phyloP scores from a whole-genome alignment of 2,888 invertebrate genomes.

The Pharmacophagus antenor region DNA sequence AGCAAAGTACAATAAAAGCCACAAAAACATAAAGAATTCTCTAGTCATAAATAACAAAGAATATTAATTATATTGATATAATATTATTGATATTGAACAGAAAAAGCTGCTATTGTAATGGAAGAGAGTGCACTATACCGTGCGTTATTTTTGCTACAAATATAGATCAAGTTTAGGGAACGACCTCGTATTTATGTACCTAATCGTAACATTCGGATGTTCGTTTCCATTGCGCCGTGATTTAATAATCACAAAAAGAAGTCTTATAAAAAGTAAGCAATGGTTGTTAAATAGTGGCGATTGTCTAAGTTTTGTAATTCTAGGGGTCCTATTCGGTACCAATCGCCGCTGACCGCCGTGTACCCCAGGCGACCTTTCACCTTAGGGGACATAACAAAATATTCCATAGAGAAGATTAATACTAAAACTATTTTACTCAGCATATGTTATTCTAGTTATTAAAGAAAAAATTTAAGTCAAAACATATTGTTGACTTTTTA shows the following conservation, averaged over 20 bases:
- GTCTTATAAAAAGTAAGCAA: not conserved
- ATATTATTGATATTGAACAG: not conserved
- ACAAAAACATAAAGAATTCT: constrained; percentile 28
- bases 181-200: constrained; percentile 1
- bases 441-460: not conserved
- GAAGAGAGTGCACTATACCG: constrained; percentile 1
- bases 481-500: too few species aligned
- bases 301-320: not conserved
- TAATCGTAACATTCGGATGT: not conserved
- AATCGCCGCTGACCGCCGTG: constrained; percentile 73
- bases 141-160: not conserved
- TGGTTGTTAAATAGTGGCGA: constrained; percentile 4
- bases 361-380: constrained; percentile 75
- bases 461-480: too few species aligned
- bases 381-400: constrained; percentile 59
- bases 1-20: constrained; percentile 18
- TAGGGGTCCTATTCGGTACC: constrained; percentile 65
- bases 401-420: constrained; percentile 42
- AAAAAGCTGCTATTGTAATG: constrained; percentile 1
- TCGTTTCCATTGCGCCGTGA: constrained; percentile 13
- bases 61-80: constrained; percentile 31
- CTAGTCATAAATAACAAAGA: constrained; percentile 28
- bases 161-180: constrained; percentile 13
- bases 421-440: not conserved
- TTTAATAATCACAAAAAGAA: not conserved